A percentile compares a stretch with the other conserved stretches of the same genome.
These are phyloP conservation scores for Luperina testacea DNA, from an alignment of 2,888 invertebrate species.

Conservation along the genomic window DNA sequence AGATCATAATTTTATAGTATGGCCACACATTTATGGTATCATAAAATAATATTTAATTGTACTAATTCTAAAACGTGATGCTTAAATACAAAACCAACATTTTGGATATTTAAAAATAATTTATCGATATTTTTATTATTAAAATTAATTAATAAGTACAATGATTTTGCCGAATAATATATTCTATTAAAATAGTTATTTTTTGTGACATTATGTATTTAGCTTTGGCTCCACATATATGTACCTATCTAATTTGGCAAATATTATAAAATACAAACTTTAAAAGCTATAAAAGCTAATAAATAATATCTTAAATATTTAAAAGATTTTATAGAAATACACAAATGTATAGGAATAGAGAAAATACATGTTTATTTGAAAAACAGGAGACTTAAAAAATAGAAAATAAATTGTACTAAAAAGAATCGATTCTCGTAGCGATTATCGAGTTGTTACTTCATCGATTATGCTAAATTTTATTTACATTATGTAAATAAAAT, in stretches of 20 bases:
- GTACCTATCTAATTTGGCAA: constrained; percentile 57
- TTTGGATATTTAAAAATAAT: constrained; percentile 21
- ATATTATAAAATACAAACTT: constrained; percentile 51
- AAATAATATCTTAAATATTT: constrained; percentile 52
- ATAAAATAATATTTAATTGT: constrained; percentile 25
- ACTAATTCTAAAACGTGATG: constrained; percentile 52
- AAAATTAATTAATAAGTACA: constrained; percentile 58
- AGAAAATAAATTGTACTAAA: constrained; percentile 46
- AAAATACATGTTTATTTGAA: constrained; percentile 20
- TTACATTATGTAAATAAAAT: not conserved
- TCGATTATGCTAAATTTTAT: constrained; percentile 17
- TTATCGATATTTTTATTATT: constrained; percentile 13
- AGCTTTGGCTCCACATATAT: constrained; percentile 56
- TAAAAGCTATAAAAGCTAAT: constrained; percentile 47
- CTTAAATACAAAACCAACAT: constrained; percentile 29
- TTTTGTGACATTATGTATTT: constrained; percentile 60
- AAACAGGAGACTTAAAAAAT: constrained; percentile 34
- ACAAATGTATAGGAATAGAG: constrained; percentile 31
- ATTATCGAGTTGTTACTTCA: constrained; percentile 12
- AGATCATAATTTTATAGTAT: constrained; percentile 47
- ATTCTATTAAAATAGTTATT: constrained; percentile 14
- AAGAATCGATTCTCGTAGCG: constrained; percentile 16
- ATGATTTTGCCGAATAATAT: constrained; percentile 43
- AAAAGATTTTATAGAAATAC: constrained; percentile 24
- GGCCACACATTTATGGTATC: constrained; percentile 46